Evolutionary conservation across 2,797 vertebrate species (phyloP), one percentile per base, ranked within the genome.

Genomic region (Acanthurus lineatus): DNA sequence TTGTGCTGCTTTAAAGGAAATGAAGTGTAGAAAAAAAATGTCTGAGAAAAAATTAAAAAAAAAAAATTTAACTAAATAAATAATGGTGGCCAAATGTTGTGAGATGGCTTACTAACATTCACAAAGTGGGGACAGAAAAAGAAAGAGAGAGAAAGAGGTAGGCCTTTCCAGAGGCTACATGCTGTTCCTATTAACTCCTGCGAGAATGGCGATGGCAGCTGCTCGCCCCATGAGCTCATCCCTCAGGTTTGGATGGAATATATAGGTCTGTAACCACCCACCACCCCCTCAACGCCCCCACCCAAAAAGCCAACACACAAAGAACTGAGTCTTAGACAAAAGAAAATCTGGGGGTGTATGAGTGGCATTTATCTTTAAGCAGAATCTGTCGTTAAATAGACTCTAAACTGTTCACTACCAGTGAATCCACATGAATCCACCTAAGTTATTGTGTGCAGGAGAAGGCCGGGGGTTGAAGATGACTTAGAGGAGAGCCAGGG

Each of bases 161-260:
- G 77, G 88, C 64, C 61, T 75, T 89, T 93, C 90, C 91, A 93
- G 87, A 86, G 77, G 74, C 89, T 86, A 79, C 94, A 95, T 89
- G 79, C 71, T 94, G 93, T 95, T 96, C 88, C 81, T 81, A 95
- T 95, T 95, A 95, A 88, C 90, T 93, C 79, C 85, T 90, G 87
- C 58, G 63, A 88, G 91, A 87, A 90, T 76, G 80, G 87, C 80
- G 88, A 93, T 88, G 90, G 94, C 88, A 90, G 90, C 91, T 93
- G 91, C 82, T 32, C 76, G 88, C 81, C 88, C 88, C 81, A 94
- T 95, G 93, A 96, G 92, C 93, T 95, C 93, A 95, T 95, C 84
- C 64, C 82, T 76, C 79, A 88, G 76, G 82, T 84, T 86, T 85
- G 85, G 85, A 91, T 87, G 73, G 80, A 87, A 86, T 91, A 90